These are phyloP conservation scores for Pangasius larnaudii DNA, from an alignment of 2,797 vertebrate species.

Conservation along the genomic window DNA sequence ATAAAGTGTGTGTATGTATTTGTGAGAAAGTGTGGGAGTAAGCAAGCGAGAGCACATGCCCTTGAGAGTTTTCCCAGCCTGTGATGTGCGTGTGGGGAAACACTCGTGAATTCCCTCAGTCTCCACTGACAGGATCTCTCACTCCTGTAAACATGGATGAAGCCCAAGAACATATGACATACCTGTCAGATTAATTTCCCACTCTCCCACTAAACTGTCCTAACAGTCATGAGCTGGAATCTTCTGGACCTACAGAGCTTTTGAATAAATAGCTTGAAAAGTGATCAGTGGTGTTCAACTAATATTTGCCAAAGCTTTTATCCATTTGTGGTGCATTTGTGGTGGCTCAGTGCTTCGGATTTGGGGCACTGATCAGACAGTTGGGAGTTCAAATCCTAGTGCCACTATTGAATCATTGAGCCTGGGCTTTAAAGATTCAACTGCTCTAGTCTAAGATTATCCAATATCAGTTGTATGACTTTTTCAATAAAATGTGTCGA, in stretches of 20 bases:
- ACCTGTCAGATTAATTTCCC: slow-evolving; percentile 33
- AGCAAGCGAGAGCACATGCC: slow-evolving; percentile 11
- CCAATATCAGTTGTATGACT: not conserved
- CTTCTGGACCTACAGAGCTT: not conserved
- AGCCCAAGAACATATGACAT: slow-evolving; percentile 13
- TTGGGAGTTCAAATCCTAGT: not conserved
- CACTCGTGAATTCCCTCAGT: slow-evolving; percentile 25
- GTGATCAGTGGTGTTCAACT: not conserved
- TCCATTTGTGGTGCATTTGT: no score
- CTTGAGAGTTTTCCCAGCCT: slow-evolving; percentile 10
- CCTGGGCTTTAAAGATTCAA: not conserved
- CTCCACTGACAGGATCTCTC: slow-evolving; percentile 21
- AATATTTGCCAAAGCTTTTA: not conserved
- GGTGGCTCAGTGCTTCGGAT: not conserved
- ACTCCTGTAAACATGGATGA: slow-evolving; percentile 40
- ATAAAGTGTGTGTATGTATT: slow-evolving; percentile 25
- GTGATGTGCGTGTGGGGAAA: slow-evolving; percentile 21
- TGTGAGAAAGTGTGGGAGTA: slow-evolving; percentile 6
- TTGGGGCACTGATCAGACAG: not conserved
- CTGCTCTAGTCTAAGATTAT: not conserved
- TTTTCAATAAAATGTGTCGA: no score
- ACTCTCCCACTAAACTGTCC: slow-evolving; percentile 17
- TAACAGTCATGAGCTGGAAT: slow-evolving; percentile 15
- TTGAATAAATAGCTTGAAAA: slow-evolving; percentile 34
- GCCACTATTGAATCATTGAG: not conserved